A percentile compares a stretch with the other conserved stretches of the same genome.
These are phyloP conservation scores for Philonicus albiceps DNA, from an alignment of 2,888 invertebrate species.

Conservation along the genomic window DNA sequence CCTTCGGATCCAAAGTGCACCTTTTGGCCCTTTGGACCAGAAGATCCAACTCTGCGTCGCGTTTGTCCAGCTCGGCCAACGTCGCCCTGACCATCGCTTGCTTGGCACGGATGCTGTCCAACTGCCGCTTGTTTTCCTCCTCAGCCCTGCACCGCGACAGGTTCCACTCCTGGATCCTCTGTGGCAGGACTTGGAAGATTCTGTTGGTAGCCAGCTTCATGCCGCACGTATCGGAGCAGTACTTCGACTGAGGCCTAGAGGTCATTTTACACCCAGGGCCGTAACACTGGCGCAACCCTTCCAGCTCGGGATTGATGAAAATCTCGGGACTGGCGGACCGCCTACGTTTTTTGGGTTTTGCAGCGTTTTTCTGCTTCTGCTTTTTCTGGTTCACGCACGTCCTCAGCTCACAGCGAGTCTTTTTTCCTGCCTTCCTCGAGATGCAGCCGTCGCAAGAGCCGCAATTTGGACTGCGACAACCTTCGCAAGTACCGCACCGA, in stretches of 20 bases:
- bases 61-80: slow-evolving; percentile 80
- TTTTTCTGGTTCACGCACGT: slow-evolving; percentile 61
- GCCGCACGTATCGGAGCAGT: slow-evolving; percentile 93
- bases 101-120: slow-evolving; percentile 80
- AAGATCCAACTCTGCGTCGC: slow-evolving; percentile 79
- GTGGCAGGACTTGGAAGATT: slow-evolving; percentile 86
- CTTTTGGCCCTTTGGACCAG: slow-evolving; percentile 81
- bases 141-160: slow-evolving; percentile 86
- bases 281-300: slow-evolving; percentile 82
- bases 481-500: slow-evolving; percentile 79
- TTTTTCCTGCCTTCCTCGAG: slow-evolving; percentile 58
- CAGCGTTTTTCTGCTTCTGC: slow-evolving; percentile 54
- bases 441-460: slow-evolving; percentile 61
- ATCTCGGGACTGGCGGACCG: slow-evolving; percentile 58
- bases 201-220: slow-evolving; percentile 84
- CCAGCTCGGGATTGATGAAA: slow-evolving; percentile 65
- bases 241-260: slow-evolving; percentile 85
- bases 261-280: slow-evolving; percentile 87
- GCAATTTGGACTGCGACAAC: slow-evolving; percentile 67
- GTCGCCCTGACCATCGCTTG: slow-evolving; percentile 80
- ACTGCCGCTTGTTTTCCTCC: slow-evolving; percentile 74
- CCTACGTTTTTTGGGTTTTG: slow-evolving; percentile 54
- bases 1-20: slow-evolving; percentile 71
- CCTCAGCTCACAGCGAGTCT: slow-evolving; percentile 66
- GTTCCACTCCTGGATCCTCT: slow-evolving; percentile 93